Evolutionary conservation across 2,888 invertebrate genomes (phyloP).

Genomic region (Gnatocerus cornutus): DNA sequence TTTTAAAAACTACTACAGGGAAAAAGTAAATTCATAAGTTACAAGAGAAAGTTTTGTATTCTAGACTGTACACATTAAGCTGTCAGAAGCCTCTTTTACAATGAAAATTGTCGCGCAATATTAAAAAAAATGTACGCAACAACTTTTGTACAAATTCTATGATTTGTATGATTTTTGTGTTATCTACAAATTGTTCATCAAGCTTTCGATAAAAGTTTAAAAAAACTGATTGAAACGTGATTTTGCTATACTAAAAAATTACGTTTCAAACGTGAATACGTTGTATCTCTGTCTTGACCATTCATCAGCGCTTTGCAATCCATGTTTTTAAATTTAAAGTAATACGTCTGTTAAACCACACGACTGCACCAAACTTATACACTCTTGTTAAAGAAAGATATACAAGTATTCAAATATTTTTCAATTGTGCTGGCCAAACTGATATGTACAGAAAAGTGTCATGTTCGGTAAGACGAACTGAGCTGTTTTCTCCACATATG

Average conservation of each 20-base stretch:
- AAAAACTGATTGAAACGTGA: conserved; percentile 29
- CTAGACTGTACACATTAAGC: conserved; percentile 65
- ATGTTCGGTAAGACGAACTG: conserved; percentile 11
- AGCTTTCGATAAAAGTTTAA: conserved; percentile 51
- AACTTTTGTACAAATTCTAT: conserved; percentile 56
- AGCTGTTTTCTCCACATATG: conserved; percentile 12
- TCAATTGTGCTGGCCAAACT: conserved; percentile 49
- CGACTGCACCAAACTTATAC: conserved; percentile 53
- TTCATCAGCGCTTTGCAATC: conserved; percentile 61
- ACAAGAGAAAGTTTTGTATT: conserved; percentile 53
- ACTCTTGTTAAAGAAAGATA: conserved; percentile 64
- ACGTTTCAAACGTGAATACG: conserved; percentile 56
- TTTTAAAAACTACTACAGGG: conserved; percentile 50
- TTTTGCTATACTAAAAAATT: conserved; percentile 9
- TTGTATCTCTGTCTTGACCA: conserved; percentile 61
- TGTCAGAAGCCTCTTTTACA: conserved; percentile 58
- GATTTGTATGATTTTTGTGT: conserved; percentile 51
- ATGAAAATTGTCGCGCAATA: conserved; percentile 53
- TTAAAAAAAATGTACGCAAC: conserved; percentile 54
- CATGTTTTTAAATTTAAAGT: conserved; percentile 67
- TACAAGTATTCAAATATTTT: conserved; percentile 59
- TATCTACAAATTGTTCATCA: conserved; percentile 59
- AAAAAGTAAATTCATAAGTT: conserved; percentile 49
- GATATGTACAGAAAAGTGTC: conserved; percentile 14
- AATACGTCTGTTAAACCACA: conserved; percentile 53